phyloP scores from a whole-genome alignment of 1,140 invertebrate genomes.

The Cepaea nemoralis region DNA sequence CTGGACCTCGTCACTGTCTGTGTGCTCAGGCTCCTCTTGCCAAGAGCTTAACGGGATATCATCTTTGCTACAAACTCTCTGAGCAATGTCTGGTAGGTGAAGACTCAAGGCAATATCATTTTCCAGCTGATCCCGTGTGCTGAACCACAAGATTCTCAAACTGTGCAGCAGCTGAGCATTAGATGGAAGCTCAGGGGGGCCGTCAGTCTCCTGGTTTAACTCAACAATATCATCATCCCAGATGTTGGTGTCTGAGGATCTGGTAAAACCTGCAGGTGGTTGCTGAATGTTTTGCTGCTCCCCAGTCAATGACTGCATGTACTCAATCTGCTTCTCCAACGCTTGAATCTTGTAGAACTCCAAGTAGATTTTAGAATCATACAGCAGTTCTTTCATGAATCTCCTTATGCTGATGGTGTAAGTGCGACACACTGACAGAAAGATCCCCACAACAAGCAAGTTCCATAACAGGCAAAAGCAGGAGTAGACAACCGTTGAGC shows the following conservation, averaged over 20 bases:
- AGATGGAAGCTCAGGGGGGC: background rate
- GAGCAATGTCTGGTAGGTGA: too few relatives aligned
- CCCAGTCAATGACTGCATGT: background rate
- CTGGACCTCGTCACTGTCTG: too few relatives aligned
- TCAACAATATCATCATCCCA: slow-evolving; percentile 31
- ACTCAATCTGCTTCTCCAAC: background rate
- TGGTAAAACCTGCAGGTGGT: background rate
- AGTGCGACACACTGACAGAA: slow-evolving; percentile 72
- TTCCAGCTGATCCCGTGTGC: background rate
- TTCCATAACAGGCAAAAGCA: slow-evolving; percentile 70
- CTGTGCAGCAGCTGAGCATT: slow-evolving; percentile 31
- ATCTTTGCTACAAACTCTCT: too few relatives aligned
- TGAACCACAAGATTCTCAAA: slow-evolving; percentile 7
- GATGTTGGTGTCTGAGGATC: slow-evolving; percentile 9
- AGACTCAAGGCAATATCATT: too few relatives aligned
- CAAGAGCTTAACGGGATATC: too few relatives aligned
- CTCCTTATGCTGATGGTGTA: slow-evolving; percentile 71
- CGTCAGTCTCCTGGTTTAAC: background rate
- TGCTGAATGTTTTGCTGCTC: background rate
- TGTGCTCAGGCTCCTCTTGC: too few relatives aligned
- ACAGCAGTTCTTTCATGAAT: slow-evolving; percentile 66
- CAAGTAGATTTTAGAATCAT: slow-evolving; percentile 64
- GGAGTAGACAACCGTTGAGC: slow-evolving; percentile 65
- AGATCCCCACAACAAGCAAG: slow-evolving; percentile 69
- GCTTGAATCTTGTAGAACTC: slow-evolving; percentile 45